A percentile compares a stretch with the other conserved stretches of the same genome.
Evolutionary conservation across 2,888 invertebrate species (phyloP).

Genomic region (Spisula solida): DNA sequence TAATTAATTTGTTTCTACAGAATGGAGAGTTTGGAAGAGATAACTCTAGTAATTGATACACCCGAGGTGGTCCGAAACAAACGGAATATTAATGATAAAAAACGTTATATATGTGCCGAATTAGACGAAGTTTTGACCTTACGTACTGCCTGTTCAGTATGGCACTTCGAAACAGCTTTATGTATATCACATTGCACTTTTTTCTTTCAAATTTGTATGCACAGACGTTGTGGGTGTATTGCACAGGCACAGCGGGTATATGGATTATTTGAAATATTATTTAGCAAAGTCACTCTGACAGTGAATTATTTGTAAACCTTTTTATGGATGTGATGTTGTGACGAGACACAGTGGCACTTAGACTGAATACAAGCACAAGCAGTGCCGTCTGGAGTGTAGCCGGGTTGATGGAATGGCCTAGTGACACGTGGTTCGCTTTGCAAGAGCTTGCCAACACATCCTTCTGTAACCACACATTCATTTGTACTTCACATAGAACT

Average conservation of each 20-base stretch:
- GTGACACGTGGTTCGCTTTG: too few relatives aligned
- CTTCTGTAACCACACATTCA: too few relatives aligned
- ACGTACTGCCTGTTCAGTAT: background rate
- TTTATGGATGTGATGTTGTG: background rate
- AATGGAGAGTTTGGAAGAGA: background rate
- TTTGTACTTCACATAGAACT: too few relatives aligned
- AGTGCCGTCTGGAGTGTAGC: too few relatives aligned
- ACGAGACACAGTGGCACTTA: background rate
- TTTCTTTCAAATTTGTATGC: background rate
- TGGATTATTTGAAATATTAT: background rate
- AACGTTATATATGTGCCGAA: background rate
- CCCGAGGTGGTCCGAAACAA: background rate
- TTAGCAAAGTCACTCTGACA: background rate
- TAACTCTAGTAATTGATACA: background rate
- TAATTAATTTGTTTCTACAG: background rate
- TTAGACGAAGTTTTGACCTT: background rate
- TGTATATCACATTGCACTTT: background rate
- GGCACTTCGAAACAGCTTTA: background rate
- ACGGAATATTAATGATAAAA: background rate
- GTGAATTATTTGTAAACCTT: background rate
- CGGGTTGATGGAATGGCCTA: too few relatives aligned
- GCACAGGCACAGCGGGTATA: background rate
- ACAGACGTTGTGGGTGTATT: background rate
- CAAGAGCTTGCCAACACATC: too few relatives aligned
- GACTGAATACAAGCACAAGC: too few relatives aligned